phyloP scores from a whole-genome alignment of 2,113 vertebrate species.

The Hipposideros armiger region DNA sequence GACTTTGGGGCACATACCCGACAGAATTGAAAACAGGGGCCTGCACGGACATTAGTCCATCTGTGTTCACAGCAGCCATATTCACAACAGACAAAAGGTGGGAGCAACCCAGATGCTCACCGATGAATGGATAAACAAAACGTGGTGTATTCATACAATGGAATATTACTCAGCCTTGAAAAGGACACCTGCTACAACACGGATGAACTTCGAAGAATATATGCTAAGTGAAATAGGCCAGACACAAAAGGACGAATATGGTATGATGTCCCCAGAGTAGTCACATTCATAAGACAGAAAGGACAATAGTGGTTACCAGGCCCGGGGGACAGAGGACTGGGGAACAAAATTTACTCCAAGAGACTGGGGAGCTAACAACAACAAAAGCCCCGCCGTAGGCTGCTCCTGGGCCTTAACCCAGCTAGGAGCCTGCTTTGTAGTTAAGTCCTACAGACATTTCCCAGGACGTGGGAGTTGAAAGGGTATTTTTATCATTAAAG shows the following conservation, averaged over 20 bases:
- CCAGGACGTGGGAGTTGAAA: neutral
- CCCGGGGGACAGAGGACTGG: too few relatives aligned
- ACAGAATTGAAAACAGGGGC: neutral
- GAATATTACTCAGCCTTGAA: neutral
- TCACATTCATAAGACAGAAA: neutral
- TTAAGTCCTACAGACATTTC: neutral
- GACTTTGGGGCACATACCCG: neutral
- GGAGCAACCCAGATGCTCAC: neutral
- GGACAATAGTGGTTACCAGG: neutral
- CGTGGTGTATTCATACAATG: neutral
- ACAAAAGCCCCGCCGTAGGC: neutral
- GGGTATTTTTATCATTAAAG: constrained; percentile 1
- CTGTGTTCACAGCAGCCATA: neutral
- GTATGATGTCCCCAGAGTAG: neutral
- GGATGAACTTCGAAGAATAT: neutral
- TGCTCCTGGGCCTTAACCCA: neutral
- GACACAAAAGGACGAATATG: neutral
- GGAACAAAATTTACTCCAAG: neutral
- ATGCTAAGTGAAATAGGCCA: constrained; percentile 27
- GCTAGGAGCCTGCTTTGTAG: neutral
- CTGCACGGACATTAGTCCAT: neutral
- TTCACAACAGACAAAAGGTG: neutral
- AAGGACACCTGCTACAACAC: neutral
- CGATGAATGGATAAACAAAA: neutral
- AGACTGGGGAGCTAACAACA: neutral